phyloP scores from a whole-genome alignment of 2,797 vertebrate genomes.

The Malacoraja senta region DNA sequence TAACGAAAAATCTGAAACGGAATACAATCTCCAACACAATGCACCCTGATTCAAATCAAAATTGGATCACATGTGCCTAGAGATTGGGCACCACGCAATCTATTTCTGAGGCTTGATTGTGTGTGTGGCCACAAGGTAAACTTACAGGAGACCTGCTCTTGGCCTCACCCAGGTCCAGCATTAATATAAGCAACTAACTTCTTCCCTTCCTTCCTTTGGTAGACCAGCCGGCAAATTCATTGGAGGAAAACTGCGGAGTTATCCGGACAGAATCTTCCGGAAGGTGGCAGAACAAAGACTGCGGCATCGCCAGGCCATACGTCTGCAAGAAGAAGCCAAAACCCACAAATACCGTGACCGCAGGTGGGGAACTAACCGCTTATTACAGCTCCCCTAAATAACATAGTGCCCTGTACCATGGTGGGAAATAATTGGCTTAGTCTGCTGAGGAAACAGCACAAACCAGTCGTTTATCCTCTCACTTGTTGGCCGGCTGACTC shows the following conservation, averaged over 20 bases:
- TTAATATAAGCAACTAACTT: neutral
- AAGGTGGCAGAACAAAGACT: conserved; percentile 88
- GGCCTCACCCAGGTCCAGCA: neutral
- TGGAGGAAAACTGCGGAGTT: conserved; percentile 85
- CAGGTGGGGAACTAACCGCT: conserved; percentile 53
- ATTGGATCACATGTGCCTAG: too few relatives aligned
- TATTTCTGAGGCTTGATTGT: too few relatives aligned
- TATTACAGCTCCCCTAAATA: neutral
- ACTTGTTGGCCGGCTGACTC: neutral
- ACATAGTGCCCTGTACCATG: too few relatives aligned
- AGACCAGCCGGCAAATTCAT: conserved; percentile 83
- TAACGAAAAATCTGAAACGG: too few relatives aligned
- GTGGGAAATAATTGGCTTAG: neutral
- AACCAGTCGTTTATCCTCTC: neutral
- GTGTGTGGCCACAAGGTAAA: neutral
- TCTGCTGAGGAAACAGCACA: neutral
- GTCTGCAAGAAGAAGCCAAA: conserved; percentile 93
- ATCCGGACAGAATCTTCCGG: conserved; percentile 83
- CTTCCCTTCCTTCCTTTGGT: conserved; percentile 35
- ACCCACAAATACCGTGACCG: conserved; percentile 68
- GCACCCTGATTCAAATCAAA: too few relatives aligned
- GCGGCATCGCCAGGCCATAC: conserved; percentile 80
- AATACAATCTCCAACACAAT: too few relatives aligned
- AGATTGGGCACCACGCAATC: too few relatives aligned
- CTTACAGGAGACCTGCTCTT: neutral